Base-by-base conservation (phyloP, 23 tunicate species). In the Trididemnum clinides region DNA sequence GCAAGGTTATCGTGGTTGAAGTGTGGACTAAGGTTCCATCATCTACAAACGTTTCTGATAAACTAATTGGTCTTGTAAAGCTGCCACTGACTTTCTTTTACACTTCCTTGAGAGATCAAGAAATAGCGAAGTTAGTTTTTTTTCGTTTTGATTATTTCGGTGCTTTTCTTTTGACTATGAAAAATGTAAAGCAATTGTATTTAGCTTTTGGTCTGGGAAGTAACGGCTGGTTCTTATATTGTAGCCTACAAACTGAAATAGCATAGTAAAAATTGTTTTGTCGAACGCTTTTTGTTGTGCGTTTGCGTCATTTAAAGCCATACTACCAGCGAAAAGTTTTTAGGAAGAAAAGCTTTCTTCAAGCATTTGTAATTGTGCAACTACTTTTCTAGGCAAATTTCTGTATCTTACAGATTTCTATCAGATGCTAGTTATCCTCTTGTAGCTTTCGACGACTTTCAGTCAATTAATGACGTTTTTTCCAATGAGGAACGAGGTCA, bases 21-120 rank as follows among this genome's bases (percentile, higher is more conserved):
- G 98, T 93, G 30, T 93, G 98, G 98, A 84, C 98, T 25, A 84
- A 88, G 57, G 70, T 50, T n/a, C 38, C 69, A 1, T 33, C 72
- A 12, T 22, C 79, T 1, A 21, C 59, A n/a, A 59, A 78, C n/a
- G 76, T 27, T 29, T 33, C 72, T 51, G 98, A 93, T 50, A 88
- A 88, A 57, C 33, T 93, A 27, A 72, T 93, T 59, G 98, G 98
- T 28, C 72, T 93, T 1, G 92, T 71, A 33, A 88, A 88, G 69
- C 29, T 93, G 25, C 80, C 98, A 15, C 81, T 90, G 6, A 54
- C 90, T 29, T 63, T 62, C 71, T 93, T 93, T 38, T 80, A 93
- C 62, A 83, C 84, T 59, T 75, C 86, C 18, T 49, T 93, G 1
- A 88, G 84, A 62, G 87, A 93, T 80, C 64, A 66, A 27, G 92